phyloP scores from a whole-genome alignment of 53 echinoderm and acorn worm genomes.

The Holothuria leucospilota region DNA sequence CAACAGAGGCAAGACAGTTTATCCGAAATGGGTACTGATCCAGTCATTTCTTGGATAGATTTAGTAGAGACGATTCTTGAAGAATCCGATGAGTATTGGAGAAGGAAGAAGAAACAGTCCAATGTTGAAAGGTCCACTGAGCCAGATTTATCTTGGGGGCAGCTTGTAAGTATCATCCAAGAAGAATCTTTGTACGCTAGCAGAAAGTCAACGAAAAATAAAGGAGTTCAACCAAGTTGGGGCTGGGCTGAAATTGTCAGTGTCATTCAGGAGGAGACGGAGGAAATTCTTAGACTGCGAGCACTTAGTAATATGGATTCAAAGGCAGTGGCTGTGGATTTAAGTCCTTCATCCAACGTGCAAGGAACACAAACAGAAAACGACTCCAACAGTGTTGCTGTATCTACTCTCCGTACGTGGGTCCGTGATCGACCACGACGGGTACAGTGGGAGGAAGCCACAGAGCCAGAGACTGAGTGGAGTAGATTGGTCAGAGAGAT shows the following conservation, averaged over 20 bases:
- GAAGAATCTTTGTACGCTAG: background rate
- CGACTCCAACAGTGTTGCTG: constrained; percentile 39
- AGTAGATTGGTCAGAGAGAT: constrained; percentile 44
- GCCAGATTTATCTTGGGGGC: constrained; percentile 56
- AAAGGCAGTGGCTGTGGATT: constrained; percentile 42
- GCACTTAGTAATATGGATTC: constrained; percentile 22
- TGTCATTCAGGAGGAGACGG: constrained; percentile 57
- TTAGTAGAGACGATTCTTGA: constrained; percentile 61
- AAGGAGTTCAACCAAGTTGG: constrained; percentile 55
- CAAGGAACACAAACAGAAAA: constrained; percentile 55
- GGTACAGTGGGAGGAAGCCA: constrained; percentile 53
- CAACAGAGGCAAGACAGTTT: background rate
- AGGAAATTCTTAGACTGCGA: constrained; percentile 50
- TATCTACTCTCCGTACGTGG: constrained; percentile 41
- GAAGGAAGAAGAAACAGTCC: background rate
- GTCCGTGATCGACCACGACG: constrained; percentile 38
- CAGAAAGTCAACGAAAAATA: constrained; percentile 32
- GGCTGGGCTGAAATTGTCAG: constrained; percentile 57
- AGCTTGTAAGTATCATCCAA: constrained; percentile 56
- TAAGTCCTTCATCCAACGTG: constrained; percentile 34
- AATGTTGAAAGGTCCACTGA: constrained; percentile 44
- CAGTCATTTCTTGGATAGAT: constrained; percentile 58
- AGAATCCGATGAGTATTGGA: constrained; percentile 58
- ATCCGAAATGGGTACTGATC: constrained; percentile 47
- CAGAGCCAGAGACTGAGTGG: constrained; percentile 60